Percentiles rank a stretch among this genome's conserved stretches.
These are phyloP conservation scores for Actinia tenebrosa DNA, from an alignment of 64 coral and sea anemone species.

Conservation along the genomic window DNA sequence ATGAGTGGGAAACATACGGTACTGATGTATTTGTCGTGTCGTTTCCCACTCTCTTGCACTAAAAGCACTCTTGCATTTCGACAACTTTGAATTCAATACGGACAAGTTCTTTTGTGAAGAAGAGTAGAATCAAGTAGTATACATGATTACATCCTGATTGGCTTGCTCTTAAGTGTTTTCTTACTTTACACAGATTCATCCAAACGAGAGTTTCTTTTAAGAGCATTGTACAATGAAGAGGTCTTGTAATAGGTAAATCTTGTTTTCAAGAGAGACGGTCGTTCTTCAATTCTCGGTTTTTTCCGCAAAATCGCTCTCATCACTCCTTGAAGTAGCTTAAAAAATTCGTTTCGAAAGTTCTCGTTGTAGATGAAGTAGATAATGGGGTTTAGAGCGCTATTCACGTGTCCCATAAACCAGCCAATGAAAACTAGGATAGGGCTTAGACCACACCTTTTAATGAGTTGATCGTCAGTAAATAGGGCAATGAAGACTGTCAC, in stretches of 20 bases:
- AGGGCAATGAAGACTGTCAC: slow-evolving; percentile 23
- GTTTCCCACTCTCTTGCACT: no score
- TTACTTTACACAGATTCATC: not conserved
- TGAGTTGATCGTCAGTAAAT: not conserved
- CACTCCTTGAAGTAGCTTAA: not conserved
- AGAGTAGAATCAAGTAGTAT: no score
- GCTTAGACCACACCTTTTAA: not conserved
- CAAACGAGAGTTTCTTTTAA: not conserved
- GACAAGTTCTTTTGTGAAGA: no score
- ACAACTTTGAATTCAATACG: no score
- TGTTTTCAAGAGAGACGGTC: not conserved
- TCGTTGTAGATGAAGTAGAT: slow-evolving; percentile 25
- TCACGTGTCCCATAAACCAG: slow-evolving; percentile 53
- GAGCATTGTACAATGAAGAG: not conserved
- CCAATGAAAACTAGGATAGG: slow-evolving; percentile 34
- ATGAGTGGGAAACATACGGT: no score
- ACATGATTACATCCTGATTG: no score
- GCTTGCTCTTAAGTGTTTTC: not conserved
- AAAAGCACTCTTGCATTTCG: no score
- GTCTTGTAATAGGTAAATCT: not conserved
- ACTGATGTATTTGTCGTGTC: no score
- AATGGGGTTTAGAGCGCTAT: slow-evolving; percentile 35
- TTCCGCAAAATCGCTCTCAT: not conserved
- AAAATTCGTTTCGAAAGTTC: not conserved
- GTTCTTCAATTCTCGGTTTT: not conserved